Conservation (phyloP, 2,888 invertebrate genomes). For the Nephrotoma appendiculata region DNA sequence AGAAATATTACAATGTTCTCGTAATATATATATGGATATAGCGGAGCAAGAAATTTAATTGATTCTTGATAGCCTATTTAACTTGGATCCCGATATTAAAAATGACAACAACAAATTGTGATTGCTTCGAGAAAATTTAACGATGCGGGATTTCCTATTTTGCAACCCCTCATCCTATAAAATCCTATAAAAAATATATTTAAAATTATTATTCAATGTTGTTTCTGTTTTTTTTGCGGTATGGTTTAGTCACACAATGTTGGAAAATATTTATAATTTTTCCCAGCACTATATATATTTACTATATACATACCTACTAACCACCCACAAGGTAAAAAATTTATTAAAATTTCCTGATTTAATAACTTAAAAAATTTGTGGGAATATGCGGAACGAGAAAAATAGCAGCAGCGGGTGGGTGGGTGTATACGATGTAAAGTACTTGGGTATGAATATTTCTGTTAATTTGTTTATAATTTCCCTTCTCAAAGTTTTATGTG, state of each 20-base stretch:
- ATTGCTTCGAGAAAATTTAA: background rate
- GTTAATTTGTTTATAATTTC: background rate
- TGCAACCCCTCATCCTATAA: background rate
- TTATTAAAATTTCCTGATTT: background rate
- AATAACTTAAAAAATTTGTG: background rate
- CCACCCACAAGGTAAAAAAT: background rate
- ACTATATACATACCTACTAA: background rate
- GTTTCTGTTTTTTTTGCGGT: background rate
- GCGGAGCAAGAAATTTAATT: background rate
- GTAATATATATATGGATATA: background rate
- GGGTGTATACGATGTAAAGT: background rate
- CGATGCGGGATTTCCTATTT: background rate
- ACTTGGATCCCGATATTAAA: background rate
- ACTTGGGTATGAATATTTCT: background rate
- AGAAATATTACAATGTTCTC: too few species aligned
- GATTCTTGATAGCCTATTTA: background rate
- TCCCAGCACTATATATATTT: background rate
- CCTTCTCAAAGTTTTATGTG: background rate
- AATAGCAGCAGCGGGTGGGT: background rate
- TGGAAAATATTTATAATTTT: background rate
- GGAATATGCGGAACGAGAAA: too few species aligned
- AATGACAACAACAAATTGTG: background rate
- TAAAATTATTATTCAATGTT: background rate
- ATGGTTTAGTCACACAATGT: background rate
- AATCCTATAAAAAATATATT: background rate